Percentiles rank a stretch among this genome's conserved stretches.
Evolutionary conservation across 2,113 vertebrate genomes (phyloP).

Genomic region (Morone saxatilis): DNA sequence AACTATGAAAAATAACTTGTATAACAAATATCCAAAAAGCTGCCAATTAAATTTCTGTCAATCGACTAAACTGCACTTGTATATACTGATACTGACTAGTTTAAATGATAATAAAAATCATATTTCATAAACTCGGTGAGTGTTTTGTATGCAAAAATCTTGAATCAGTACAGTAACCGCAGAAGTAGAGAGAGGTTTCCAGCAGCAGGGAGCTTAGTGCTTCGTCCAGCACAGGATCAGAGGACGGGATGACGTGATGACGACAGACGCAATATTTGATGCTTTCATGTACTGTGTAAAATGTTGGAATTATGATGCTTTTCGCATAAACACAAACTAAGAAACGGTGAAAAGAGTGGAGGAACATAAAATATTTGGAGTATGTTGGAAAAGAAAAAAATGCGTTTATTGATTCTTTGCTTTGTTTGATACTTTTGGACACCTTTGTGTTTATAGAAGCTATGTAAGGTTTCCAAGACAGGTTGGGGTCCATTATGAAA

Average conservation of each 20-base stretch:
- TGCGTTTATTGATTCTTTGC: neutral
- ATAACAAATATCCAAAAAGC: too few species aligned
- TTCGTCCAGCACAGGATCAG: neutral
- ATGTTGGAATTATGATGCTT: neutral
- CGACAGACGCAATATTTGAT: slow-evolving; percentile 17
- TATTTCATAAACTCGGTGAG: too few species aligned
- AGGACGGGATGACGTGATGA: slow-evolving; percentile 1
- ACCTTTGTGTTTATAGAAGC: neutral
- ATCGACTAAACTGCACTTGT: too few species aligned
- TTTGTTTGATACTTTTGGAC: neutral
- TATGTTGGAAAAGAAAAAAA: too few species aligned
- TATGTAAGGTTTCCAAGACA: neutral
- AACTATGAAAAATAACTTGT: too few species aligned
- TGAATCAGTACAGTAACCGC: too few species aligned
- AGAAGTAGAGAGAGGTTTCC: too few species aligned
- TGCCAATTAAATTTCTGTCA: too few species aligned
- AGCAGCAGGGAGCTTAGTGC: neutral
- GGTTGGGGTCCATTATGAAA: neutral
- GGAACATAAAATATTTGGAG: neutral
- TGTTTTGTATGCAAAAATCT: too few species aligned
- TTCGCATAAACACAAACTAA: neutral
- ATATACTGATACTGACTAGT: too few species aligned
- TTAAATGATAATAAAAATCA: too few species aligned
- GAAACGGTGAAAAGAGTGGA: too few species aligned
- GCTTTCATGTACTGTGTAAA: slow-evolving; percentile 6